phyloP scores from a whole-genome alignment of 1,140 invertebrate genomes.

The Dendrolimus kikuchii region DNA sequence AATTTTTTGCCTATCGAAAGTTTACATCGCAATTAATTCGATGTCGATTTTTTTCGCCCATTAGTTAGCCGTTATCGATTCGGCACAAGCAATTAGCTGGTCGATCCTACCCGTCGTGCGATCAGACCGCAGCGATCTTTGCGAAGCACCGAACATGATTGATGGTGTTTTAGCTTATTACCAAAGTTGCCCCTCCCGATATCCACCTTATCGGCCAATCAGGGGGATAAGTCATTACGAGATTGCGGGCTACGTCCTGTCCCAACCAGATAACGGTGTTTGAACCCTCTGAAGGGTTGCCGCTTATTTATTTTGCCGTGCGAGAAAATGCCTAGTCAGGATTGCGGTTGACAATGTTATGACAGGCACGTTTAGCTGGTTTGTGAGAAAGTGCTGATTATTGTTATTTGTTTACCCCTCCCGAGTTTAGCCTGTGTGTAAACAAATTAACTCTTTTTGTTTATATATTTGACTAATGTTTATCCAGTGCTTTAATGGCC shows the following conservation, averaged over 20 bases:
- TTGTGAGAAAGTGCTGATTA: too few relatives aligned
- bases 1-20: constrained; percentile 12
- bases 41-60: constrained; percentile 39
- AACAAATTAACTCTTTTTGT: too few relatives aligned
- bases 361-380: too few relatives aligned
- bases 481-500: too few relatives aligned
- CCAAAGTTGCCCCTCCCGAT: constrained; percentile 26
- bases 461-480: too few relatives aligned
- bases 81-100: constrained; percentile 48
- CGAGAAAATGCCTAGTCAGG: too few relatives aligned
- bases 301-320: background rate
- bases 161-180: constrained; percentile 59
- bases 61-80: constrained; percentile 47
- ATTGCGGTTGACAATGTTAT: too few relatives aligned
- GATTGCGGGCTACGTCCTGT: constrained; percentile 43
- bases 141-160: constrained; percentile 48
- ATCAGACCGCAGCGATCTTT: constrained; percentile 12
- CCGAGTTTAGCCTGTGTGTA: too few relatives aligned
- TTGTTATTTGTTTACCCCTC: too few relatives aligned
- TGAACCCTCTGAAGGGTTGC: constrained; percentile 12
- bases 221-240: constrained; percentile 38
- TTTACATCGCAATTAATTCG: constrained; percentile 40
- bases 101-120: constrained; percentile 23
- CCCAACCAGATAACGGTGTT: constrained; percentile 44
- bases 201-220: constrained; percentile 31